Evolutionary conservation across 92 coral and sea anemone genomes (phyloP).

Genomic region (Virgularia gustaviana): DNA sequence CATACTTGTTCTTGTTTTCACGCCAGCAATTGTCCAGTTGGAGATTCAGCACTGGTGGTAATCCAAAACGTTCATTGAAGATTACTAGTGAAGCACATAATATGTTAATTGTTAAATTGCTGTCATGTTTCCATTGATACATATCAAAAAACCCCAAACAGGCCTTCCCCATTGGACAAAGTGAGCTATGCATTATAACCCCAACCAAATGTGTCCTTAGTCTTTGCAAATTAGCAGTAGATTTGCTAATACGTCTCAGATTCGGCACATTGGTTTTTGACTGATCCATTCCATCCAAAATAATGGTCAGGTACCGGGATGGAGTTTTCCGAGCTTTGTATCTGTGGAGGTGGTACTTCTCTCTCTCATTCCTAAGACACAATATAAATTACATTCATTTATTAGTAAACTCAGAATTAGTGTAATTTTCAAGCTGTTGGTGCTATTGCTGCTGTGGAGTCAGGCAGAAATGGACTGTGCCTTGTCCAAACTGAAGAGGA

Average conservation of each 20-base stretch:
- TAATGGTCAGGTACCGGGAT: slow-evolving; percentile 43
- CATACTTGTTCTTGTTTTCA: neutral
- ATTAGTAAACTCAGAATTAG: too few relatives aligned
- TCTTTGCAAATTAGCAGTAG: slow-evolving; percentile 33
- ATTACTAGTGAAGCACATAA: slow-evolving; percentile 26
- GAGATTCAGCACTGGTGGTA: slow-evolving; percentile 58
- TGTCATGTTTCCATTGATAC: slow-evolving; percentile 58
- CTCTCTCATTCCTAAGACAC: slow-evolving; percentile 51
- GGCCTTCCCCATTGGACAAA: slow-evolving; percentile 39
- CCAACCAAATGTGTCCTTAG: slow-evolving; percentile 62
- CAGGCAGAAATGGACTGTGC: too few relatives aligned
- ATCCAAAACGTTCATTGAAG: slow-evolving; percentile 36
- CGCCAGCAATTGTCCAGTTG: slow-evolving; percentile 37
- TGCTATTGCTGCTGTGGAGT: too few relatives aligned
- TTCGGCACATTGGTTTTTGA: slow-evolving; percentile 55
- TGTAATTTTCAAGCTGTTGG: too few relatives aligned
- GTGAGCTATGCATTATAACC: slow-evolving; percentile 50
- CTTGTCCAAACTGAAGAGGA: too few relatives aligned
- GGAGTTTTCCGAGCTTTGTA: slow-evolving; percentile 58
- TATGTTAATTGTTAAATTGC: slow-evolving; percentile 55
- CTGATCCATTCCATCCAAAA: too few relatives aligned
- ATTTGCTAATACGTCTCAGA: slow-evolving; percentile 36
- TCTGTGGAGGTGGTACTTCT: slow-evolving; percentile 53
- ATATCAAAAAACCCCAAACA: slow-evolving; percentile 45
- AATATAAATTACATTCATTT: too few relatives aligned